Conservation (phyloP, 2,888 invertebrate species). For the Apodemia mormo region DNA sequence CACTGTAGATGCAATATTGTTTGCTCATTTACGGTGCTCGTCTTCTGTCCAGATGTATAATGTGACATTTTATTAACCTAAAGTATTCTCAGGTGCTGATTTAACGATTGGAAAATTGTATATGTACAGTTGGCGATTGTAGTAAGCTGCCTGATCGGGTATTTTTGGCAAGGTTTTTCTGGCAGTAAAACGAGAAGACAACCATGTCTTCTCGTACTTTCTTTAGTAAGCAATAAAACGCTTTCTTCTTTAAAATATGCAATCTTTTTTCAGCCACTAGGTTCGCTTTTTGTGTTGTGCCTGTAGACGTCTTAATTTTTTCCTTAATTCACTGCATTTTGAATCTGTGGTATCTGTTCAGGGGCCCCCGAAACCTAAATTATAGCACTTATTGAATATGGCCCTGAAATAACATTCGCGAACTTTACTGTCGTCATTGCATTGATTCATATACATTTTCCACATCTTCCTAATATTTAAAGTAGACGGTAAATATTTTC, state of each 20-base stretch:
- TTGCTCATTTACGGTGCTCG: not conserved
- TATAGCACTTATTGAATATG: not conserved
- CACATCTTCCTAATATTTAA: constrained; percentile 29
- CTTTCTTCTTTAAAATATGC: not conserved
- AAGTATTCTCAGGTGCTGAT: not conserved
- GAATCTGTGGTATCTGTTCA: not conserved
- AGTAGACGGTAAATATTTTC: constrained; percentile 26
- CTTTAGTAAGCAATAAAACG: not conserved
- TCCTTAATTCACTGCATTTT: not conserved
- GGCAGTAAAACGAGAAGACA: not conserved
- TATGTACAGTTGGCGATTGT: not conserved
- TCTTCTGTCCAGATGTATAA: not conserved
- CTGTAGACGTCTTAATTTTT: not conserved
- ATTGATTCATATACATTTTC: constrained; percentile 17
- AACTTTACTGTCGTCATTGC: not conserved
- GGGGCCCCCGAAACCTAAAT: not conserved
- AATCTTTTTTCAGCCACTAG: not conserved
- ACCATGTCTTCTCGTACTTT: not conserved
- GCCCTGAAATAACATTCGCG: not conserved
- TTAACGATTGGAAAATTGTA: not conserved
- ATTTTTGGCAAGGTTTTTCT: not conserved
- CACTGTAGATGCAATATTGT: not conserved
- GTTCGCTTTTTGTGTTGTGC: not conserved
- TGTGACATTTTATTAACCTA: not conserved
- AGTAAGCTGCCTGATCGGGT: not conserved